Evolutionary conservation across 1,140 invertebrate species (phyloP).

Genomic region (Homarus americanus): DNA sequence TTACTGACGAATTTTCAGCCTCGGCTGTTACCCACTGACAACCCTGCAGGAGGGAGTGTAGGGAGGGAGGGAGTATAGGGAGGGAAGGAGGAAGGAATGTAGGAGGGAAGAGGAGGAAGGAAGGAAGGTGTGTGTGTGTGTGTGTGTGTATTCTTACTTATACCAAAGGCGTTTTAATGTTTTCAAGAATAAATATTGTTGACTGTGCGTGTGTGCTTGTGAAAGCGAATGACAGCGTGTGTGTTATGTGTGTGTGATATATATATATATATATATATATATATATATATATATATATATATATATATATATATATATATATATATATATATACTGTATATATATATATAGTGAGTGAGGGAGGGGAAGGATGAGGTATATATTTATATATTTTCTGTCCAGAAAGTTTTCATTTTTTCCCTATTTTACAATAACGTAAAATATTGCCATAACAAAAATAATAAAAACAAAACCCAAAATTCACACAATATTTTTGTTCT

Average conservation of each 20-base stretch:
- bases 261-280: not conserved
- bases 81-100: not conserved
- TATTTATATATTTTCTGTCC: too few species aligned
- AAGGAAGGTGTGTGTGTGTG: too few species aligned
- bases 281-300: not conserved
- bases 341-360: not conserved
- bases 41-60: too few species aligned
- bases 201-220: not conserved
- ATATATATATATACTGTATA: constrained; percentile 1
- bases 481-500: too few species aligned
- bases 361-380: not conserved
- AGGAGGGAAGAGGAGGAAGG: too few species aligned
- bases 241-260: not conserved
- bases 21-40: too few species aligned
- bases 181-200: not conserved
- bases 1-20: too few species aligned
- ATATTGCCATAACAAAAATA: too few species aligned
- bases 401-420: too few species aligned
- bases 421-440: too few species aligned
- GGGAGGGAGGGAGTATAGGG: not conserved
- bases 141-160: not conserved
- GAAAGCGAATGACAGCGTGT: not conserved
- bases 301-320: constrained; percentile 6
- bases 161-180: not conserved
- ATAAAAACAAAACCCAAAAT: too few species aligned